Percentiles rank a stretch among this genome's conserved stretches.
phyloP scores from a whole-genome alignment of 2,113 vertebrate species.

The Pluvianellus socialis region DNA sequence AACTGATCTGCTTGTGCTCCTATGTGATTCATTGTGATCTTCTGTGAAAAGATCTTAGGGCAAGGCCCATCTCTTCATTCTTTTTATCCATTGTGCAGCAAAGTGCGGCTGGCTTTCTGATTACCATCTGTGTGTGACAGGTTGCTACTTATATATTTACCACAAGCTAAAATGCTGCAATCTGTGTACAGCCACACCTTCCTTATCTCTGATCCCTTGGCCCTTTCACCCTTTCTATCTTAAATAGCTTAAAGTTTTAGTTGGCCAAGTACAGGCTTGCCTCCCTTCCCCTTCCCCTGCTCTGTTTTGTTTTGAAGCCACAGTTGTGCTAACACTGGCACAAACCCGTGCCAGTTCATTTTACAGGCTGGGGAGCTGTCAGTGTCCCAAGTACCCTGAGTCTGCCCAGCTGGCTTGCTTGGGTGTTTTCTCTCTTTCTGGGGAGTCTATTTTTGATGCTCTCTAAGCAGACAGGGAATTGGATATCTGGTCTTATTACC shows the following conservation, averaged over 20 bases:
- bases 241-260: neutral
- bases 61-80: neutral
- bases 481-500: neutral
- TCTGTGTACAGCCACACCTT: neutral
- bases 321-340: constrained; percentile 16
- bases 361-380: constrained; percentile 20
- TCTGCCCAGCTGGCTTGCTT: neutral
- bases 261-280: neutral
- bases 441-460: constrained; percentile 35
- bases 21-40: neutral
- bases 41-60: neutral
- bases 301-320: constrained; percentile 11
- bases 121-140: neutral
- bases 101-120: neutral
- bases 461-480: neutral
- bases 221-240: neutral
- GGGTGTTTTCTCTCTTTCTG: neutral
- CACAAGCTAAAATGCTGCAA: neutral
- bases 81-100: neutral
- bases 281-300: neutral
- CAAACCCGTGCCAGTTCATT: constrained; percentile 17
- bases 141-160: neutral
- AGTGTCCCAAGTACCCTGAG: neutral
- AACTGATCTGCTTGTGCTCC: neutral
- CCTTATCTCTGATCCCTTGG: neutral